These are phyloP conservation scores for Mimachlamys varia DNA, from an alignment of 2,888 invertebrate genomes.

Conservation along the genomic window DNA sequence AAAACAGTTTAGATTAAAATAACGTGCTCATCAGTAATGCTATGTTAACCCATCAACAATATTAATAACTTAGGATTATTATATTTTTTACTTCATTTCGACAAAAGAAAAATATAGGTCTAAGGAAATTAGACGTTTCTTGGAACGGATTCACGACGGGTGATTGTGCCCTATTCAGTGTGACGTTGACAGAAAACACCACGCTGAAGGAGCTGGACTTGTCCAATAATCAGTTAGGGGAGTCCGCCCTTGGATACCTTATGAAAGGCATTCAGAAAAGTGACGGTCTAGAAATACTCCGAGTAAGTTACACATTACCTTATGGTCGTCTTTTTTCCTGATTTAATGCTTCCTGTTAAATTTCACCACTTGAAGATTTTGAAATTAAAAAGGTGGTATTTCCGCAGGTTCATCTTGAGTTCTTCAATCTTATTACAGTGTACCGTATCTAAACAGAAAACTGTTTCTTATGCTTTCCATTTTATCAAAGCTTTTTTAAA, in stretches of 20 bases:
- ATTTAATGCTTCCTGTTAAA: not conserved
- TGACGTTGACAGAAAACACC: conserved; percentile 64
- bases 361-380: not conserved
- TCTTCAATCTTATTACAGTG: too few relatives aligned
- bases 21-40: too few relatives aligned
- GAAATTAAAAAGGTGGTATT: too few relatives aligned
- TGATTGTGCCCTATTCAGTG: conserved; percentile 64
- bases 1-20: too few relatives aligned
- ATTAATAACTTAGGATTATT: too few relatives aligned
- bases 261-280: conserved; percentile 69
- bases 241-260: conserved; percentile 61
- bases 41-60: too few relatives aligned
- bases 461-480: too few relatives aligned
- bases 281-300: conserved; percentile 62
- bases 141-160: conserved; percentile 71
- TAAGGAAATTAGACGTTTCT: conserved; percentile 65
- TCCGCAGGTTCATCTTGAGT: too few relatives aligned
- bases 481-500: too few relatives aligned
- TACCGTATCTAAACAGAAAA: too few relatives aligned
- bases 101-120: conserved; percentile 66
- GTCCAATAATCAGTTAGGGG: conserved; percentile 68
- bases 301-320: conserved; percentile 55
- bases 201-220: conserved; percentile 68
- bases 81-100: not conserved
- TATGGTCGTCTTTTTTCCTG: not conserved